Percentiles rank a stretch among this genome's conserved stretches.
Conservation (phyloP, 2,113 vertebrate species). For the Paralichthys olivaceus region DNA sequence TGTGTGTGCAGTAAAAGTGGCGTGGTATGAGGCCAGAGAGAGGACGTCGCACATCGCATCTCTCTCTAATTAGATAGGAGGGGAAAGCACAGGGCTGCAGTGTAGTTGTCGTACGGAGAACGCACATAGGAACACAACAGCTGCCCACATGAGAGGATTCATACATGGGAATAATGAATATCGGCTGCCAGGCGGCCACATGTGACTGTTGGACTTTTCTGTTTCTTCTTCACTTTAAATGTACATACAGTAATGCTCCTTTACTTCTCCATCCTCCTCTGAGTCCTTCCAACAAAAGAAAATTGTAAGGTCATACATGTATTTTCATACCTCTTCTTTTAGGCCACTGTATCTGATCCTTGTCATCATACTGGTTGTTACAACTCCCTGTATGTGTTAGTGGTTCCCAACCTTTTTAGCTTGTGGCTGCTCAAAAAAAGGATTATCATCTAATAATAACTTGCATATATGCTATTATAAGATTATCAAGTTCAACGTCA, state of each 20-base stretch:
- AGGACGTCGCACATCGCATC: conserved; percentile 50
- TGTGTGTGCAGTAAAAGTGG: conserved; percentile 41
- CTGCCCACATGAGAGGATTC: conserved; percentile 36
- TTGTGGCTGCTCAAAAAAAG: not conserved
- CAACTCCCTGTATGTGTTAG: not conserved
- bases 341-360: not conserved
- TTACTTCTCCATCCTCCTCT: not conserved
- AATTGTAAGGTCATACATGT: not conserved
- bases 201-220: conserved; percentile 14
- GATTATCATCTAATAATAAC: no score
- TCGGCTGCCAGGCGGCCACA: conserved; percentile 12
- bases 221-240: conserved; percentile 4
- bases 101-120: conserved; percentile 13
- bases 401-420: not conserved
- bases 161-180: conserved; percentile 29
- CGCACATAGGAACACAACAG: conserved; percentile 24
- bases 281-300: no score
- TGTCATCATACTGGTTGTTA: not conserved
- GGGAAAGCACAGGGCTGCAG: conserved; percentile 22
- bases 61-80: conserved; percentile 56
- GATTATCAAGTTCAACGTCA: no score
- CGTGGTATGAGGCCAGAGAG: conserved; percentile 40
- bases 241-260: not conserved
- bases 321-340: not conserved
- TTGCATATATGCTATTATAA: no score